Base-by-base conservation (phyloP, 2,113 vertebrate species). In the Hemichromis elongatus region DNA sequence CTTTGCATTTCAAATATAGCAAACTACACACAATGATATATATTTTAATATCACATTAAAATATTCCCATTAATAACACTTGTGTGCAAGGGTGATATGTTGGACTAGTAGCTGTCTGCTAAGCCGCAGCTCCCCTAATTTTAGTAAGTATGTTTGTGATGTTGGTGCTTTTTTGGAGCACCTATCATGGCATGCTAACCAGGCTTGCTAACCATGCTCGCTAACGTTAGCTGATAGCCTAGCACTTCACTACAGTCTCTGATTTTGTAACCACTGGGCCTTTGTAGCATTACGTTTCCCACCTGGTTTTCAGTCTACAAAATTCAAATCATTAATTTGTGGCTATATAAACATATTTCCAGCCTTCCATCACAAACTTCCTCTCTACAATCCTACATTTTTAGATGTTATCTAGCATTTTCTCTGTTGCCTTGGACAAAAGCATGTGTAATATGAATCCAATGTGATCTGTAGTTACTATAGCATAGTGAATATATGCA, bases 31-130 rank as follows among this genome's bases (percentile, higher is more conserved):
- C 13, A 70, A 45, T 9, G 13, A 70, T 26, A 70, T 70, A 18
- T 47, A 47, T 70, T 47, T 26, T 47, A 45, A 70, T 70, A 28
- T 70, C 40, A 45, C 40, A 70, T 37, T 70, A 70, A 18, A 45
- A 0, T 45, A 6, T 70, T 4, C 37, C 37, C 37, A 0, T 45
- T 26, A 26, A 42, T 68, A 42, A 68, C 61, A 42, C 42, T 21
- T 26, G 5, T 45, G 3, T 9, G 37, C 42, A 26, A 45, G 13
- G 21, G 1, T 70, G 21, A 70, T 7, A 68, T 6, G 37, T 26
- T 70, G 1, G 63, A 70, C 3, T 26, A 4, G 7, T 37, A 68
- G 63, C 37, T 26, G 12, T 68, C 37, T 68, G 21, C 37, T 45
- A 70, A 37, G 63, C 37, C 1, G 1, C 37, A 70, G 37, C 13